These are phyloP conservation scores for Cyclophora albipunctata DNA, from an alignment of 2,888 invertebrate genomes.

Conservation along the genomic window DNA sequence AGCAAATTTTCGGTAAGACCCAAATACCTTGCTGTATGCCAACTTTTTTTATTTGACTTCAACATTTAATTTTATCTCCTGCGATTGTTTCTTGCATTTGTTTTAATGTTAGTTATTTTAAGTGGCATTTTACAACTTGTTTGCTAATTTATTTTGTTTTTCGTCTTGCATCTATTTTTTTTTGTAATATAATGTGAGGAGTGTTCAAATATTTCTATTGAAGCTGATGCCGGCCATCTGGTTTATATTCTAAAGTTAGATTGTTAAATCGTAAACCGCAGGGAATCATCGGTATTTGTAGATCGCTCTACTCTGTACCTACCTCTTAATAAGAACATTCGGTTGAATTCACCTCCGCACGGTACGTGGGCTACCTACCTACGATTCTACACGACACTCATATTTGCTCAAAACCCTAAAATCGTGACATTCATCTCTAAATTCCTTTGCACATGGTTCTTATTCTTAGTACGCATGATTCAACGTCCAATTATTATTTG, in stretches of 20 bases:
- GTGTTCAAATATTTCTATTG: constrained; percentile 58
- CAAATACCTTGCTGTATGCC: constrained; percentile 14
- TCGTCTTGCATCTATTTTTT: constrained; percentile 10
- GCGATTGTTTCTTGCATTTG: constrained; percentile 9
- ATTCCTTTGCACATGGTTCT: too few relatives aligned
- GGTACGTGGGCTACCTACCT: too few relatives aligned
- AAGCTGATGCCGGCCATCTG: constrained; percentile 69
- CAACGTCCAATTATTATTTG: constrained; percentile 30
- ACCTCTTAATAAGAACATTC: constrained; percentile 15
- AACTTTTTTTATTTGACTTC: constrained; percentile 13
- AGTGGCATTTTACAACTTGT: background rate
- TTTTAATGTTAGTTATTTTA: constrained; percentile 12
- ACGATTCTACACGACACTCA: too few relatives aligned
- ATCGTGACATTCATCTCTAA: too few relatives aligned
- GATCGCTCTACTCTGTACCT: constrained; percentile 34
- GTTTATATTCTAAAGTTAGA: constrained; percentile 74
- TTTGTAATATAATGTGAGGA: constrained; percentile 27
- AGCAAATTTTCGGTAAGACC: constrained; percentile 34
- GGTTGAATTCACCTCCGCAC: background rate
- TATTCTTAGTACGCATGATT: constrained; percentile 55
- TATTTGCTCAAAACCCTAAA: too few relatives aligned
- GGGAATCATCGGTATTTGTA: constrained; percentile 58
- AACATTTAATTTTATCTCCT: constrained; percentile 5
- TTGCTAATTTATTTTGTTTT: constrained; percentile 5
- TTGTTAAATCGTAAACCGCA: constrained; percentile 71